These are phyloP conservation scores for Bruchidius siliquastri DNA, from an alignment of 2,888 invertebrate genomes.

Conservation along the genomic window DNA sequence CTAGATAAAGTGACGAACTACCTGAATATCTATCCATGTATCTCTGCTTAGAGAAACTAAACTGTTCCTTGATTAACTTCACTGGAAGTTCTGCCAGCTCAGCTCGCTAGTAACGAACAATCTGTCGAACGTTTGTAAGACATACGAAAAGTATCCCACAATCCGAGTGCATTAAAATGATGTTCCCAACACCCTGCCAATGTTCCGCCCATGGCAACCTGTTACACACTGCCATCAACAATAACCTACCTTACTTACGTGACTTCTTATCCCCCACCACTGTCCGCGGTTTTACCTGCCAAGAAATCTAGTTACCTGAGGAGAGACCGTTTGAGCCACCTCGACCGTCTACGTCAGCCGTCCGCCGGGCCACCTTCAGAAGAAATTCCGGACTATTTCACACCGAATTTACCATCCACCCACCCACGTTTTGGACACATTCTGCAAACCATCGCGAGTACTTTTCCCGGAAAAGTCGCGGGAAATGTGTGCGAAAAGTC, in stretches of 20 bases:
- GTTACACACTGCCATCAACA: conserved; percentile 1
- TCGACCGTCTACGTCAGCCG: conserved; percentile 21
- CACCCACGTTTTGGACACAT: conserved; percentile 3
- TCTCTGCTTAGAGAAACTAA: too few relatives aligned
- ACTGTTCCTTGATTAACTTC: too few relatives aligned
- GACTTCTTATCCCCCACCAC: conserved; percentile 13
- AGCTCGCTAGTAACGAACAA: too few relatives aligned
- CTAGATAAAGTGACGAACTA: too few relatives aligned
- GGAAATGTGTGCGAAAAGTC: conserved; percentile 1
- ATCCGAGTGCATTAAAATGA: background rate
- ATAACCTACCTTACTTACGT: conserved; percentile 12
- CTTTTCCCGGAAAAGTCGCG: background rate
- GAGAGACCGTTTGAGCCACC: conserved; percentile 15
- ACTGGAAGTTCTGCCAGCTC: too few relatives aligned
- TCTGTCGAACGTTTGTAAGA: too few relatives aligned
- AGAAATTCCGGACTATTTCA: conserved; percentile 18
- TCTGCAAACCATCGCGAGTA: conserved; percentile 3
- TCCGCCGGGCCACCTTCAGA: background rate
- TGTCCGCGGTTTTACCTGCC: conserved; percentile 19
- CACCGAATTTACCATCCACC: conserved; percentile 8
- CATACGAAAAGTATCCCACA: too few relatives aligned
- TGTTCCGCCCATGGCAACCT: background rate
- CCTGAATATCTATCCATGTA: too few relatives aligned
- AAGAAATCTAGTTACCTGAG: conserved; percentile 25
- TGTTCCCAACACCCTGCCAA: background rate